Evolutionary conservation across 2,113 vertebrate species (phyloP).

Genomic region (Oncorhynchus keta): DNA sequence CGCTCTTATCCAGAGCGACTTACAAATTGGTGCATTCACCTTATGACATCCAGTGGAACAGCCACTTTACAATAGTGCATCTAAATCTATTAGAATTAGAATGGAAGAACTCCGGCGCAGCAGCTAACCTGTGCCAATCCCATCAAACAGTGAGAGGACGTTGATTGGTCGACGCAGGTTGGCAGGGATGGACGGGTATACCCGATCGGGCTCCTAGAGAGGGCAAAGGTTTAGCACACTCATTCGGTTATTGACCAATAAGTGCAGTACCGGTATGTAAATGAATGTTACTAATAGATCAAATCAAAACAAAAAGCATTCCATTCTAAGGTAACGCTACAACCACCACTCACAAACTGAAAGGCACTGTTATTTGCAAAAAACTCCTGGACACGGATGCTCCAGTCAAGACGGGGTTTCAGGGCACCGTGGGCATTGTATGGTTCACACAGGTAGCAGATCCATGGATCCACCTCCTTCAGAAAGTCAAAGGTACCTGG

Average conservation of each 20-base stretch:
- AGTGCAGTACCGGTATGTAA: not conserved
- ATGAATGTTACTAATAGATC: too few species aligned
- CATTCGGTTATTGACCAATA: not conserved
- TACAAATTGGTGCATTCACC: too few species aligned
- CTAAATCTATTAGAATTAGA: too few species aligned
- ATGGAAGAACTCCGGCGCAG: not conserved
- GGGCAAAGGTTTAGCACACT: not conserved
- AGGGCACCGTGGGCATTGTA: conserved; percentile 72
- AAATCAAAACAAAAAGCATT: too few species aligned
- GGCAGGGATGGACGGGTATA: conserved; percentile 85
- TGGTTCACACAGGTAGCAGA: conserved; percentile 89
- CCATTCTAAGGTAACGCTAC: too few species aligned
- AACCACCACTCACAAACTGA: conserved; percentile 78
- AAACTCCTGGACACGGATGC: conserved; percentile 82
- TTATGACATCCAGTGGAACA: too few species aligned
- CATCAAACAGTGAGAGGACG: conserved; percentile 92
- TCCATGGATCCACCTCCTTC: conserved; percentile 86
- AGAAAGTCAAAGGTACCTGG: conserved; percentile 72
- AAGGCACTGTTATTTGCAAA: conserved; percentile 86
- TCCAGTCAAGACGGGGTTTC: conserved; percentile 86
- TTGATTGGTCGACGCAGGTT: conserved; percentile 79
- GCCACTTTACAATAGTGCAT: too few species aligned
- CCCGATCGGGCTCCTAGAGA: conserved; percentile 83
- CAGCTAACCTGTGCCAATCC: conserved; percentile 84
- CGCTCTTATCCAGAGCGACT: too few species aligned